phyloP scores from a whole-genome alignment of 2,888 invertebrate species.

The Luffia ferchaultella region DNA sequence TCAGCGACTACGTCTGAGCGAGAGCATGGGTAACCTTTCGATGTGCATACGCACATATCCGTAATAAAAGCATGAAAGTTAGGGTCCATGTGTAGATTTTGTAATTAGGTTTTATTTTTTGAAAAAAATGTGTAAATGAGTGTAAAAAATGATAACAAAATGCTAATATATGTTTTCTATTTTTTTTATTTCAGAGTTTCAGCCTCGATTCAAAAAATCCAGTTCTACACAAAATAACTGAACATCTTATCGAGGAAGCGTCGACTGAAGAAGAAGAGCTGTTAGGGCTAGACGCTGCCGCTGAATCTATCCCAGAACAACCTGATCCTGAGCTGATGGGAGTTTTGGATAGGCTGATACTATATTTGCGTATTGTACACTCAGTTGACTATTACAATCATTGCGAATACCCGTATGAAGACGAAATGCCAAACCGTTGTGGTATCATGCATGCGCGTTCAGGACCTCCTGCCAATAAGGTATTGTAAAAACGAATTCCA shows the following conservation, averaged over 20 bases:
- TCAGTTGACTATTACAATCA: slow-evolving; percentile 99
- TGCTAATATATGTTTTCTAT: too few species aligned
- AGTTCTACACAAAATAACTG: slow-evolving; percentile 94
- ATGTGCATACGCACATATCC: too few species aligned
- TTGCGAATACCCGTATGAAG: slow-evolving; percentile 98
- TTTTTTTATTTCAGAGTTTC: slow-evolving; percentile 44
- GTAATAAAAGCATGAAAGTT: too few species aligned
- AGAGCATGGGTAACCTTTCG: too few species aligned
- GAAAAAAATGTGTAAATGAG: too few species aligned
- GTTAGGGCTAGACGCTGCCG: slow-evolving; percentile 69
- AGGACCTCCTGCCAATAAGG: slow-evolving; percentile 83
- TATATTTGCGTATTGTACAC: slow-evolving; percentile 96
- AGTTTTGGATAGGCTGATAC: slow-evolving; percentile 81
- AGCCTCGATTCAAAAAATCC: slow-evolving; percentile 89
- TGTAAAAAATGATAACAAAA: too few species aligned
- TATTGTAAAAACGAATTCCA: slow-evolving; percentile 29
- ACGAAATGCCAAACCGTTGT: slow-evolving; percentile 99
- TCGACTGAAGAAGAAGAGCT: slow-evolving; percentile 98
- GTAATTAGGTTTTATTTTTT: too few species aligned
- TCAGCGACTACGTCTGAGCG: too few species aligned
- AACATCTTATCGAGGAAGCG: slow-evolving; percentile 97
- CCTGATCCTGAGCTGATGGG: slow-evolving; percentile 58
- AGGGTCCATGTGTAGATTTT: too few species aligned
- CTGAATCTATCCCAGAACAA: slow-evolving; percentile 44
- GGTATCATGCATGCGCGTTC: slow-evolving; percentile 98